A percentile compares a stretch with the other conserved stretches of the same genome.
Conservation (phyloP, 2,113 vertebrate genomes). For the Rhadina sibilatrix region DNA sequence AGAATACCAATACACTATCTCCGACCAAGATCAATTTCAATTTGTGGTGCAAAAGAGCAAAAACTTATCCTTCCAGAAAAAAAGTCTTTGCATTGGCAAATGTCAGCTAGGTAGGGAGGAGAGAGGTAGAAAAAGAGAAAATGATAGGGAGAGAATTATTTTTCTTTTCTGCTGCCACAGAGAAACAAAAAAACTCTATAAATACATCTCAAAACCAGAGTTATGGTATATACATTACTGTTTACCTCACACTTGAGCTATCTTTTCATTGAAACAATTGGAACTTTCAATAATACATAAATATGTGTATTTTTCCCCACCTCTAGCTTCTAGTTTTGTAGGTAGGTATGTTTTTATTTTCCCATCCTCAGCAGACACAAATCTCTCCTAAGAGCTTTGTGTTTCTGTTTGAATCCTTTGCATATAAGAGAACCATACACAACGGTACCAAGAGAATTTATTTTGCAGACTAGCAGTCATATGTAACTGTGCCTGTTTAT, state of each 20-base stretch:
- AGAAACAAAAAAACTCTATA: neutral
- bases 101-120: rapidly evolving
- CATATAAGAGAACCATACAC: neutral
- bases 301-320: rapidly evolving
- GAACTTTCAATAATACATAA: neutral
- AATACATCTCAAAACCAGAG: neutral
- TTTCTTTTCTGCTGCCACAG: neutral
- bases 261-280: neutral
- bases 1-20: neutral
- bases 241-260: neutral
- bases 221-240: neutral
- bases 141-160: neutral
- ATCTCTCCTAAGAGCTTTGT: neutral
- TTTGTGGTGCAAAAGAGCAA: neutral
- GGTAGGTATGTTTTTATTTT: neutral
- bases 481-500: neutral
- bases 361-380: neutral
- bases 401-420: neutral
- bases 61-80: neutral
- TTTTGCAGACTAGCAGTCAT: neutral
- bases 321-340: neutral
- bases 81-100: neutral
- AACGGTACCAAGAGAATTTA: neutral
- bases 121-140: neutral
- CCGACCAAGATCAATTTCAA: neutral